phyloP scores from a whole-genome alignment of 2,797 vertebrate species.

The Astyanax mexicanus region DNA sequence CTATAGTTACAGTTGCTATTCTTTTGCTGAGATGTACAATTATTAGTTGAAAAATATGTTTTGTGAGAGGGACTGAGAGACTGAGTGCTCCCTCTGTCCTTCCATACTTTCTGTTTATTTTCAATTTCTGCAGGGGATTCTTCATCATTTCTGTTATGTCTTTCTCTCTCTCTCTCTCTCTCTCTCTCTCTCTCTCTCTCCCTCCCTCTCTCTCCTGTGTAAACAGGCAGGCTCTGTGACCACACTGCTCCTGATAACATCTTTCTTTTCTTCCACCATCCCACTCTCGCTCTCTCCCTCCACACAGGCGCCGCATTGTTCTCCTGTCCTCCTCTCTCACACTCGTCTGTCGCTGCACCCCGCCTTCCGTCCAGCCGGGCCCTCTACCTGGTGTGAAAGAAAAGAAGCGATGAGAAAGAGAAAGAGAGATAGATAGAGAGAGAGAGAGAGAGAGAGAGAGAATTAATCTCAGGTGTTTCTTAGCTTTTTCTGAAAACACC shows the following conservation, averaged over 20 bases:
- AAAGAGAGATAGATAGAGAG: neutral
- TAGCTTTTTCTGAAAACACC: neutral
- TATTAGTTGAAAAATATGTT: too few species aligned
- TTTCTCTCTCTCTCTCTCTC: neutral
- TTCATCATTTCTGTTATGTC: too few species aligned
- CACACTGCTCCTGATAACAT: constrained; percentile 38
- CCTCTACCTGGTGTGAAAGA: constrained; percentile 49
- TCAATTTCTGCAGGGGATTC: too few species aligned
- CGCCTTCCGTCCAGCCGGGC: constrained; percentile 51
- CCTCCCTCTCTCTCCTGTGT: constrained; percentile 2
- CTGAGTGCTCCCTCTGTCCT: too few species aligned
- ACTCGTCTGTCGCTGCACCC: constrained; percentile 61
- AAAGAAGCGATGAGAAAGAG: constrained; percentile 38
- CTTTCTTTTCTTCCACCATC: constrained; percentile 27
- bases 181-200: neutral
- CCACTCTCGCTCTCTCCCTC: constrained; percentile 31
- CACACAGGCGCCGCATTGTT: constrained; percentile 76
- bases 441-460: neutral
- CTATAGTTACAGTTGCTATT: too few species aligned
- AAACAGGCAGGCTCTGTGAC: constrained; percentile 38
- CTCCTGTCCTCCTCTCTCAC: constrained; percentile 56
- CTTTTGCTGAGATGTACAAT: too few species aligned
- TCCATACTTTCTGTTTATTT: too few species aligned
- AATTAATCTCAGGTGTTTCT: neutral
- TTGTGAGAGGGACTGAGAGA: too few species aligned